These are phyloP conservation scores for Agelas oroides DNA, from an alignment of 37 sponge, comb jelly and placozoan genomes.

Conservation along the genomic window DNA sequence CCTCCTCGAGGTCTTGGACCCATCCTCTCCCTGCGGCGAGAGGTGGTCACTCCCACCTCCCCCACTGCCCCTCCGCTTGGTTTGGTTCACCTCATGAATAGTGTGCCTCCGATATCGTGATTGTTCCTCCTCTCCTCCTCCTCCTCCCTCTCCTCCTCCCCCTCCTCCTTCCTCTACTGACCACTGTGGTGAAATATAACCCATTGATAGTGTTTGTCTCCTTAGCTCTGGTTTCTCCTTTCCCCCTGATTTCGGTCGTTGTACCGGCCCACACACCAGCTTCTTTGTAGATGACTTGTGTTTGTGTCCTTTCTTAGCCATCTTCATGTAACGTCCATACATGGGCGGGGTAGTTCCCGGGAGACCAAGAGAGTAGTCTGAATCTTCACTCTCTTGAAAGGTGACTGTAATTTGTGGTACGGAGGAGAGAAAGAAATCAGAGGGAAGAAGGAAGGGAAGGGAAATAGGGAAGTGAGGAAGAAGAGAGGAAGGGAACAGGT, in stretches of 20 bases:
- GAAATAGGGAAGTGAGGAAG: background rate
- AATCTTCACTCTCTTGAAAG: slow-evolving; percentile 7
- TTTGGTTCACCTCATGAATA: background rate
- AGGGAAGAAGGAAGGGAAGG: background rate
- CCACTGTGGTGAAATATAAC: too few relatives aligned
- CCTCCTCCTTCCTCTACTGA: too few relatives aligned
- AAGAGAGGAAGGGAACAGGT: too few relatives aligned
- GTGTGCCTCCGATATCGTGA: background rate
- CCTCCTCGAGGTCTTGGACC: slow-evolving; percentile 6
- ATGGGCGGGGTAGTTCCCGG: slow-evolving; percentile 56
- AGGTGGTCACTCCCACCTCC: background rate
- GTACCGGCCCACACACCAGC: background rate
- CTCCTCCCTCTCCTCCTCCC: too few relatives aligned
- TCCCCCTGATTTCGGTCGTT: too few relatives aligned
- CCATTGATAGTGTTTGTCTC: background rate
- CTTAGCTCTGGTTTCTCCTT: background rate
- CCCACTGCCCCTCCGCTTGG: background rate
- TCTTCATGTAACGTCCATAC: background rate
- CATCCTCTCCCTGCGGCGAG: background rate
- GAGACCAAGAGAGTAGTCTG: slow-evolving; percentile 8
- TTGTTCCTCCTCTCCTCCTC: background rate
- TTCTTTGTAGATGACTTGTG: background rate
- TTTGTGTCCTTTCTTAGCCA: background rate
- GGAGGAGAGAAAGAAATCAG: background rate
- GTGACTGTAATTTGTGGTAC: background rate